Evolutionary conservation across 2,888 invertebrate genomes (phyloP).

Genomic region (Meteorus colon): DNA sequence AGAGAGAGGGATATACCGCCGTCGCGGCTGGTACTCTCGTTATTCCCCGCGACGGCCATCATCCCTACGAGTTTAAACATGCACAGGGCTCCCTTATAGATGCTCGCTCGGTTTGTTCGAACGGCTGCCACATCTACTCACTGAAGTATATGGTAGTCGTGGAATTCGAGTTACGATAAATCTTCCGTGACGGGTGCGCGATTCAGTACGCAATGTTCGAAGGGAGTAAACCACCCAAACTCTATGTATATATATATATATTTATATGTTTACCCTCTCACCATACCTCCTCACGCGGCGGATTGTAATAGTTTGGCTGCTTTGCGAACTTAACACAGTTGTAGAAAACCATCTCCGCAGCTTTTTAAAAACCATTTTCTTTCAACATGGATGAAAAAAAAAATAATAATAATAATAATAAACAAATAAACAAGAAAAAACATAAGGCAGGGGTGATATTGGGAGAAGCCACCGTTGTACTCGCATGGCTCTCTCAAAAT

Average conservation of each 20-base stretch:
- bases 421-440: slow-evolving; percentile 1
- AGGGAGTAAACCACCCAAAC: slow-evolving; percentile 51
- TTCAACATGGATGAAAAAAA: slow-evolving; percentile 1
- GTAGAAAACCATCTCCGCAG: slow-evolving; percentile 40
- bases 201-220: slow-evolving; percentile 64
- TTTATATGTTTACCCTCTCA: slow-evolving; percentile 18
- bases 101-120: slow-evolving; percentile 45
- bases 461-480: slow-evolving; percentile 36
- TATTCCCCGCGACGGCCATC: slow-evolving; percentile 46
- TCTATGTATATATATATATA: neutral
- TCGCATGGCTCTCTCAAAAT: neutral
- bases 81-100: slow-evolving; percentile 37
- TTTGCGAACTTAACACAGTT: slow-evolving; percentile 59
- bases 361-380: slow-evolving; percentile 35
- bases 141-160: slow-evolving; percentile 65
- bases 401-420: neutral
- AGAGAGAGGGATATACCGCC: slow-evolving; percentile 57
- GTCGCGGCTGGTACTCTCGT: slow-evolving; percentile 46
- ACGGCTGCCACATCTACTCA: slow-evolving; percentile 59
- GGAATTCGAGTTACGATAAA: slow-evolving; percentile 74
- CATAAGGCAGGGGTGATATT: neutral
- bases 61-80: slow-evolving; percentile 45
- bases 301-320: slow-evolving; percentile 70
- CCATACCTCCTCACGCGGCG: slow-evolving; percentile 55
- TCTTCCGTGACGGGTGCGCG: slow-evolving; percentile 72